phyloP scores from a whole-genome alignment of 2,113 vertebrate genomes.

The Balaeniceps rex region DNA sequence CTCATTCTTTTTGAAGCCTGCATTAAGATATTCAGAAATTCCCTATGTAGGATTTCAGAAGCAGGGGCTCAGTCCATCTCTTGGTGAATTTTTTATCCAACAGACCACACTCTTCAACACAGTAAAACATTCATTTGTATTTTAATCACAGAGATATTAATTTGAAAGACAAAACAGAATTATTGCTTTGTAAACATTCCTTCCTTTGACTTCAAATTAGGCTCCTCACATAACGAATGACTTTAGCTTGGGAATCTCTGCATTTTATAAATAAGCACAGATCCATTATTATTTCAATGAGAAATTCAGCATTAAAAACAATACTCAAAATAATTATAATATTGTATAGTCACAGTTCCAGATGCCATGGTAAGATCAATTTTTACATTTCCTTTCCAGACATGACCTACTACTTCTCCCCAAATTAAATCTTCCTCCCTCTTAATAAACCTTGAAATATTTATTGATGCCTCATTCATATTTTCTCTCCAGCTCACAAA shows the following conservation, averaged over 20 bases:
- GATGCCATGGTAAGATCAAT: background rate
- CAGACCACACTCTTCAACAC: background rate
- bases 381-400: background rate
- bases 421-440: background rate
- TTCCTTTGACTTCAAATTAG: background rate
- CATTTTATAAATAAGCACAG: background rate
- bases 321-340: background rate
- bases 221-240: background rate
- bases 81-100: background rate
- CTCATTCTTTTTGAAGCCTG: background rate
- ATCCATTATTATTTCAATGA: background rate
- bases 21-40: background rate
- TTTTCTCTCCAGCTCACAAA: background rate
- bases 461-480: background rate
- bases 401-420: background rate
- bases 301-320: background rate
- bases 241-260: background rate
- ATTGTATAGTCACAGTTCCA: background rate
- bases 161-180: background rate
- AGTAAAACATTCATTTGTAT: background rate
- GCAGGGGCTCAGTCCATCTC: background rate
- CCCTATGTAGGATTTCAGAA: background rate
- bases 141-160: background rate
- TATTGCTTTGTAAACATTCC: background rate
- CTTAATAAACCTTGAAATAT: background rate